Percentiles rank a stretch among this genome's conserved stretches.
Evolutionary conservation across 2,797 vertebrate species (phyloP).

Genomic region (Microtus agrestis): DNA sequence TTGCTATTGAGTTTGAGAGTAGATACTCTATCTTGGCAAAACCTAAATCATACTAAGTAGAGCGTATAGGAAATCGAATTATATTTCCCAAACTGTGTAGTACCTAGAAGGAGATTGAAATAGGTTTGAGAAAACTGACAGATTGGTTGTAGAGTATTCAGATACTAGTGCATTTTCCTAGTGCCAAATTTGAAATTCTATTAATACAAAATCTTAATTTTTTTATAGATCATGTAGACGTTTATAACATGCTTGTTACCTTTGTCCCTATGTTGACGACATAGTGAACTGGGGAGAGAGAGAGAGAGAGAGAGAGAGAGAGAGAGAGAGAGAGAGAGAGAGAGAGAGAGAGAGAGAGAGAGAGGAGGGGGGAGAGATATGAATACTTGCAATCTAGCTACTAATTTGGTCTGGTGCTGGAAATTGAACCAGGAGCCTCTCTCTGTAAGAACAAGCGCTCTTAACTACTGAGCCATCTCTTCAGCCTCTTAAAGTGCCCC

Average conservation of each 20-base stretch:
- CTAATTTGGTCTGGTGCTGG: slow-evolving; percentile 26
- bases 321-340: neutral
- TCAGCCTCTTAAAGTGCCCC: neutral
- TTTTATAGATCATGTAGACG: slow-evolving; percentile 23
- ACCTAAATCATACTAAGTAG: slow-evolving; percentile 42
- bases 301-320: neutral
- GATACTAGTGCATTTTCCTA: neutral
- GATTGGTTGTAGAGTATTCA: slow-evolving; percentile 12
- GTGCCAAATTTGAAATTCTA: slow-evolving; percentile 9
- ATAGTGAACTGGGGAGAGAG: neutral
- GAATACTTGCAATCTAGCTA: neutral
- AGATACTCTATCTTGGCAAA: slow-evolving; percentile 18
- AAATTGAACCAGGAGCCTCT: neutral
- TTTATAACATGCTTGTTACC: slow-evolving; percentile 27
- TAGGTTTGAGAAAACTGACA: neutral
- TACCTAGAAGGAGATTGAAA: neutral
- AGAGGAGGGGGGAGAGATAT: neutral
- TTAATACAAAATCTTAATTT: slow-evolving; percentile 54
- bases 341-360: neutral
- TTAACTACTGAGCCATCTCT: neutral
- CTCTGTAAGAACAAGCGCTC: neutral
- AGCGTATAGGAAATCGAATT: neutral
- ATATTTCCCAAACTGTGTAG: neutral
- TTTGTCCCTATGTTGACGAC: slow-evolving; percentile 29
- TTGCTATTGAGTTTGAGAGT: slow-evolving; percentile 31